phyloP scores from a whole-genome alignment of 1,140 invertebrate genomes.

The Anastatus disparis region DNA sequence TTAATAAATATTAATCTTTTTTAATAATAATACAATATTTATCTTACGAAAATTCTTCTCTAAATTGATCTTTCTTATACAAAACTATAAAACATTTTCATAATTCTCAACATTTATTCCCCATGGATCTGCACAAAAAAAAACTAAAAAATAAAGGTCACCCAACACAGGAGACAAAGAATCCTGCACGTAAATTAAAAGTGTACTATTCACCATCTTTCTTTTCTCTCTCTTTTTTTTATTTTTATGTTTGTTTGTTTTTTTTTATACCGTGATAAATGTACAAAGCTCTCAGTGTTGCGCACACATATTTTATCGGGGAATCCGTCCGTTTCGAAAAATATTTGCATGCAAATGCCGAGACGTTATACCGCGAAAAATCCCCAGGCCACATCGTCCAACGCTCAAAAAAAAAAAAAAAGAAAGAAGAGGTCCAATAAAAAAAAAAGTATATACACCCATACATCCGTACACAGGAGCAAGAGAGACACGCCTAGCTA shows the following conservation, averaged over 20 bases:
- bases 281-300: background rate
- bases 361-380: constrained; percentile 27
- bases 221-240: background rate
- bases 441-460: background rate
- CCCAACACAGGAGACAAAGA: no score
- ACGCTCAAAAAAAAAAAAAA: background rate
- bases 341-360: constrained; percentile 38
- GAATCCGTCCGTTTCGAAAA: constrained; percentile 34
- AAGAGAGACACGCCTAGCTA: constrained; percentile 18
- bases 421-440: background rate
- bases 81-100: constrained; percentile 9
- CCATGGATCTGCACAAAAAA: no score
- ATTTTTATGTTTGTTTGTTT: no score
- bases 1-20: no score
- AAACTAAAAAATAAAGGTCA: no score
- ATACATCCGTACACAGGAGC: no score
- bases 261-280: constrained; percentile 35
- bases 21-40: no score
- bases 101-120: no score
- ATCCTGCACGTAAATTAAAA: constrained; percentile 30
- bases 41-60: no score
- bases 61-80: no score
- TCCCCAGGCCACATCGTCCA: background rate
- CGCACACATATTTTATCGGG: constrained; percentile 27
- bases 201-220: constrained; percentile 17